A percentile compares a stretch with the other conserved stretches of the same genome.
These are phyloP conservation scores for Ctenochaetus hawaiiensis DNA, from an alignment of 2,797 vertebrate species.

Conservation along the genomic window DNA sequence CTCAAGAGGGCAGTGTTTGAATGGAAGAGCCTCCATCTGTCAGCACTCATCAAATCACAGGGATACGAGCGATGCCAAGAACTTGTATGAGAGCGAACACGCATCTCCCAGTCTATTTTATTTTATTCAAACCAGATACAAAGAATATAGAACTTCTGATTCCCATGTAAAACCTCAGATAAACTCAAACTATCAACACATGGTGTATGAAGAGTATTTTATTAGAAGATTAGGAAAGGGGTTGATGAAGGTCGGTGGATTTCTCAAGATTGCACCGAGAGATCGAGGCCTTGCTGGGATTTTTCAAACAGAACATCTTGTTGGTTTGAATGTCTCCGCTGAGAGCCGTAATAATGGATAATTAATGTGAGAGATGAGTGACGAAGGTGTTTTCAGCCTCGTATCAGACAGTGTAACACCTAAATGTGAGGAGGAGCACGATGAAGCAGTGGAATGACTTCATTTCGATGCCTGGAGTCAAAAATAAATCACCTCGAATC, in stretches of 20 bases:
- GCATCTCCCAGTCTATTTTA: conserved; percentile 17
- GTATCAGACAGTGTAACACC: not conserved
- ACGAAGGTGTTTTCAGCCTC: conserved; percentile 27
- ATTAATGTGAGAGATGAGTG: conserved; percentile 25
- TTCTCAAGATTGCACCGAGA: not conserved
- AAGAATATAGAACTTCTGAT: conserved; percentile 11
- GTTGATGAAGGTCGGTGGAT: not conserved
- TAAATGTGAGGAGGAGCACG: conserved; percentile 15
- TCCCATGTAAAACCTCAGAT: conserved; percentile 22
- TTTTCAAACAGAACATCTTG: not conserved
- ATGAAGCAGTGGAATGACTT: not conserved
- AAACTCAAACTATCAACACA: not conserved
- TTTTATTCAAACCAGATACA: conserved; percentile 59
- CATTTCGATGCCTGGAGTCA: conserved; percentile 30
- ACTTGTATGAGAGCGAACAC: conserved; percentile 4
- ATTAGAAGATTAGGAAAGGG: not conserved
- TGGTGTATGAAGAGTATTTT: not conserved
- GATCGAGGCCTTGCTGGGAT: not conserved
- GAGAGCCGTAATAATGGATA: conserved; percentile 12
- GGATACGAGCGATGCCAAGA: conserved; percentile 54
- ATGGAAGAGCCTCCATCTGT: conserved; percentile 71
- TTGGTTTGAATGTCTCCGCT: conserved; percentile 1
- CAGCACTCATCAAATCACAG: conserved; percentile 64
- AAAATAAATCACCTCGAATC: conserved; percentile 54
- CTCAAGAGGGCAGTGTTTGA: conserved; percentile 88